A percentile compares a stretch with the other conserved stretches of the same genome.
These are phyloP conservation scores for Blastobasis lacticolella DNA, from an alignment of 2,888 invertebrate genomes.

Conservation along the genomic window DNA sequence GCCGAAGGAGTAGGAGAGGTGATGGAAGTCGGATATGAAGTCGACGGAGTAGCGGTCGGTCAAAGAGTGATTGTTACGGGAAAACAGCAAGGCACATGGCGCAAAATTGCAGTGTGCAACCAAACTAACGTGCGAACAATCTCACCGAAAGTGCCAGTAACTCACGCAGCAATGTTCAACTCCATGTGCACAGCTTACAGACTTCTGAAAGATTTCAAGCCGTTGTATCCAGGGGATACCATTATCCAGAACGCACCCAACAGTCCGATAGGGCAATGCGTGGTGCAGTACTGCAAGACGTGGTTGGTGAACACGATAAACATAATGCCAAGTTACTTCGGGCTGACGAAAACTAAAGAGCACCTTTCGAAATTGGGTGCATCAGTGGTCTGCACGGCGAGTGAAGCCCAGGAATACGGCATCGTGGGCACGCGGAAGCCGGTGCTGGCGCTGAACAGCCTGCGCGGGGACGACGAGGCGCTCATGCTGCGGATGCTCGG, in stretches of 20 bases:
- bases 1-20: slow-evolving; percentile 95
- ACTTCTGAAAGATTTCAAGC: slow-evolving; percentile 91
- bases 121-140: slow-evolving; percentile 78
- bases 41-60: slow-evolving; percentile 70
- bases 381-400: slow-evolving; percentile 81
- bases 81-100: slow-evolving; percentile 89
- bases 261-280: slow-evolving; percentile 93
- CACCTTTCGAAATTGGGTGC: slow-evolving; percentile 85
- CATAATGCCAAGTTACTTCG: slow-evolving; percentile 86
- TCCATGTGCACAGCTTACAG: slow-evolving; percentile 86
- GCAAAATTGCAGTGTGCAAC: slow-evolving; percentile 78
- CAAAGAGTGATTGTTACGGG: slow-evolving; percentile 87
- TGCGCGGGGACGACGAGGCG: too few species aligned
- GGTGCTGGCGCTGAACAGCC: too few species aligned
- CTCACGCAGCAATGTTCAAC: slow-evolving; percentile 84
- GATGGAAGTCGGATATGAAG: slow-evolving; percentile 77
- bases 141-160: slow-evolving; percentile 78
- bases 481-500: too few species aligned
- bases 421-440: too few species aligned
- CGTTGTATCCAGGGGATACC: slow-evolving; percentile 83
- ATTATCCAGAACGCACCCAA: slow-evolving; percentile 98
- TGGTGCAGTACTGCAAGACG: slow-evolving; percentile 90
- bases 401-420: too few species aligned
- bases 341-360: slow-evolving; percentile 77
- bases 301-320: slow-evolving; percentile 88